Evolutionary conservation across 2,888 invertebrate species (phyloP), one percentile per base, ranked within the genome.

Genomic region (Gari tellinella): DNA sequence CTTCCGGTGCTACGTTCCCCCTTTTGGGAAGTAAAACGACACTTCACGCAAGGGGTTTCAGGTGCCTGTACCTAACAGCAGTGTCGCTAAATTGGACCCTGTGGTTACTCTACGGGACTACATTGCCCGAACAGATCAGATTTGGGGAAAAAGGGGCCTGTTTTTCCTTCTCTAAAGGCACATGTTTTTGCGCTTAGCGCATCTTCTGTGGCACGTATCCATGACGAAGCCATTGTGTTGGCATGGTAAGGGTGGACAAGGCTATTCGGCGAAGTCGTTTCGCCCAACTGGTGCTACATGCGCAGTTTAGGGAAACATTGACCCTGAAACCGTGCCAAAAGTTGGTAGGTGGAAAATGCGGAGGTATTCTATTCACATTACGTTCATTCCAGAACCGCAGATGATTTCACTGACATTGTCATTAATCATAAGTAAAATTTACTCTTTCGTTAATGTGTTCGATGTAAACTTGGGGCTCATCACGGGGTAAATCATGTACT

Each of bases 231-330:
- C n/a, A 58, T 58, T 45, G 37, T 15, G 26, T 31, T 58, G 19
- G 58, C 58, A 46, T n/a, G 58, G 58, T 5, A 15, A 45, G 17
- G 45, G 23, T 12, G 58, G 19, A 15, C 25, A 58, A 58, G 58
- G 58, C 2, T 58, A 31, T 31, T 46, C 31, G 12, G 58, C 46
- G 14, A 60, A 60, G 15, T 60, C 46, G 17, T 60, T 60, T 17
- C 46, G 60, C 19, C 60, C 60, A 5, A 58, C 58, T 17, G 58
- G 58, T 5, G 58, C 58, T 17, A 58, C 58, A 12, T 23, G 25
- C 8, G 58, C 58, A 17, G 46, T 58, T 10, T 10, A 25, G 17
- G 25, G 46, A 8, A 37, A 45, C 14, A 37, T 46, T 45, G 2
- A 23, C 15, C 58, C 46, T 10, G 58, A 58, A 31, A 58, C 46